Evolutionary conservation across 2,113 vertebrate species (phyloP).

Genomic region (Hydrochoerus hydrochaeris): DNA sequence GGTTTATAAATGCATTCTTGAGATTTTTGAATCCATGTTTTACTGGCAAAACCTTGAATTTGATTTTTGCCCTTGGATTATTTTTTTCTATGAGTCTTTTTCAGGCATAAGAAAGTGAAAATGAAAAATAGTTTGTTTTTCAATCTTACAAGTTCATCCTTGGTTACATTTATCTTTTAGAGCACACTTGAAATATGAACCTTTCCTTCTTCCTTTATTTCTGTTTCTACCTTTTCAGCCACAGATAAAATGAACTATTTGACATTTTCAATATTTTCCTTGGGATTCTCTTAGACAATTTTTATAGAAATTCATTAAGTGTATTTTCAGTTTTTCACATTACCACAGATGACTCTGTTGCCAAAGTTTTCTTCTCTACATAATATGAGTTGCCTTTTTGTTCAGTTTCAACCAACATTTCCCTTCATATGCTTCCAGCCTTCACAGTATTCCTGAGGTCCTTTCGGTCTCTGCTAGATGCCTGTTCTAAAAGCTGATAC

Average conservation of each 20-base stretch:
- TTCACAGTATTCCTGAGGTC: background rate
- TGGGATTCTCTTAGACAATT: slow-evolving; percentile 7
- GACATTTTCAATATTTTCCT: background rate
- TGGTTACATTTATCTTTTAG: background rate
- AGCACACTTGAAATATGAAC: background rate
- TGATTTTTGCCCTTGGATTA: background rate
- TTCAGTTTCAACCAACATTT: background rate
- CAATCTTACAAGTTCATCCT: background rate
- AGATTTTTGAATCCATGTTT: background rate
- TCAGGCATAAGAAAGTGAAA: background rate
- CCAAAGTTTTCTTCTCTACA: background rate
- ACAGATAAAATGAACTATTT: slow-evolving; percentile 29
- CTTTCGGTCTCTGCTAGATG: background rate
- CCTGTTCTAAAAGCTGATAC: background rate
- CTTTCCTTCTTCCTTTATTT: background rate
- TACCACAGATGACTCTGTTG: background rate
- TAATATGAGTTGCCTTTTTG: background rate
- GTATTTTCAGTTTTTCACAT: slow-evolving; percentile 4
- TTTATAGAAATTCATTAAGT: slow-evolving; percentile 2
- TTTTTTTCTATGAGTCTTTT: background rate
- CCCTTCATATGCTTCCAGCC: background rate
- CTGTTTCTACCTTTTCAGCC: slow-evolving; percentile 9
- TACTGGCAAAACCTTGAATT: background rate
- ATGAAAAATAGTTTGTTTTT: slow-evolving; percentile 28
- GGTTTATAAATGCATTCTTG: background rate